phyloP scores from a whole-genome alignment of 2,888 invertebrate genomes.

The Eretmocerus hayati region DNA sequence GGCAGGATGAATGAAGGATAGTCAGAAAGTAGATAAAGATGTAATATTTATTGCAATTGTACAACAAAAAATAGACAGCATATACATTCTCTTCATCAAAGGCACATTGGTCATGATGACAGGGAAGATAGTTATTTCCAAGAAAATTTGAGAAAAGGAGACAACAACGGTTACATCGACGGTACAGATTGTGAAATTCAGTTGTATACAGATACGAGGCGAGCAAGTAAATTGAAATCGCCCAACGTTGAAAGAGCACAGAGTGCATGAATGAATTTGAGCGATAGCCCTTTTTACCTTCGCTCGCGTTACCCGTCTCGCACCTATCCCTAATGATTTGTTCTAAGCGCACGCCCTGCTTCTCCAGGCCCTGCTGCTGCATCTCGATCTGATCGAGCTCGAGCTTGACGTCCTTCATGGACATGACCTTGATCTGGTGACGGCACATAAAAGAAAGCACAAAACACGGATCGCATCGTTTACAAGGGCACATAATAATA shows the following conservation, averaged over 20 bases:
- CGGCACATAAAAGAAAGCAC: conserved; percentile 3
- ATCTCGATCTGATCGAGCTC: conserved; percentile 78
- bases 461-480: too few species aligned
- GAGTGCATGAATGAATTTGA: too few species aligned
- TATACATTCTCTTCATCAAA: not conserved
- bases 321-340: conserved; percentile 80
- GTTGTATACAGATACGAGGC: too few species aligned
- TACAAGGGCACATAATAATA: too few species aligned
- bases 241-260: too few species aligned
- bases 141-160: too few species aligned
- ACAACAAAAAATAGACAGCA: not conserved
- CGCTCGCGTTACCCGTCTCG: conserved; percentile 51
- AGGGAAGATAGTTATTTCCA: too few species aligned
- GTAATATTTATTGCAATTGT: conserved; percentile 12
- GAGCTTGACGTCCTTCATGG: conserved; percentile 52
- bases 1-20: conserved; percentile 11
- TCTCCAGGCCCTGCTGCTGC: conserved; percentile 81
- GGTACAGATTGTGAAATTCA: too few species aligned
- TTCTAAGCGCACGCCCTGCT: conserved; percentile 85
- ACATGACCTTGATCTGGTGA: conserved; percentile 47
- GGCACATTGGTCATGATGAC: too few species aligned
- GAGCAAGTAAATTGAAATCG: too few species aligned
- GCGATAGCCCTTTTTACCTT: conserved; percentile 38
- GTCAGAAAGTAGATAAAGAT: conserved; percentile 2
- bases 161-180: too few species aligned